Conservation (phyloP, 2,797 vertebrate species). For the Spheniscus humboldti region DNA sequence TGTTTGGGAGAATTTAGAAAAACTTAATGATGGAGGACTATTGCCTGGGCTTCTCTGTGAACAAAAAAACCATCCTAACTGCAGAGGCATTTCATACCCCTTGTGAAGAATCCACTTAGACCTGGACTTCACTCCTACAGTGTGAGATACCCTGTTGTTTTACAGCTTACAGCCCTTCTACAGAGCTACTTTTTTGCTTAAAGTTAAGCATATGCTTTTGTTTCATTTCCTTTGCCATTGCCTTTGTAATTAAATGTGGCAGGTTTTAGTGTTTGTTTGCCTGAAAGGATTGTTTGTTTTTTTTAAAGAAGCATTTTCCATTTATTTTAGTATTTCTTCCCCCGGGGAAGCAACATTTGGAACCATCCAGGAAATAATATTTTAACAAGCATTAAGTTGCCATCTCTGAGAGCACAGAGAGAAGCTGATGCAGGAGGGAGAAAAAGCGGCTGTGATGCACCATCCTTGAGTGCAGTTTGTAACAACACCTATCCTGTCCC, state of each 20-base stretch:
- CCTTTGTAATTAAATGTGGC: background rate
- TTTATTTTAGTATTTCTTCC: background rate
- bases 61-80: background rate
- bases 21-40: background rate
- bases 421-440: background rate
- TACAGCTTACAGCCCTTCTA: background rate
- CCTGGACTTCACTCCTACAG: background rate
- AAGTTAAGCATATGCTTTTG: background rate
- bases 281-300: background rate
- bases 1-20: conserved; percentile 18
- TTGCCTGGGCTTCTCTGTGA: background rate
- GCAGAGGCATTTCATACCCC: background rate
- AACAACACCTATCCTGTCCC: background rate
- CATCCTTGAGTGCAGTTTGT: background rate
- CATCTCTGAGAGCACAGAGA: background rate
- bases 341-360: background rate
- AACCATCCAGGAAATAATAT: background rate
- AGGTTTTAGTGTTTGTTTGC: background rate
- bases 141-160: background rate
- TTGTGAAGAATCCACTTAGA: background rate
- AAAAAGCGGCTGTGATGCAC: background rate
- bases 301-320: background rate
- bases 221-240: background rate
- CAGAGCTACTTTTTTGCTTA: background rate
- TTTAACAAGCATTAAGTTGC: background rate